These are phyloP conservation scores for Eristalis pertinax DNA, from an alignment of 2,888 invertebrate genomes.

Conservation along the genomic window DNA sequence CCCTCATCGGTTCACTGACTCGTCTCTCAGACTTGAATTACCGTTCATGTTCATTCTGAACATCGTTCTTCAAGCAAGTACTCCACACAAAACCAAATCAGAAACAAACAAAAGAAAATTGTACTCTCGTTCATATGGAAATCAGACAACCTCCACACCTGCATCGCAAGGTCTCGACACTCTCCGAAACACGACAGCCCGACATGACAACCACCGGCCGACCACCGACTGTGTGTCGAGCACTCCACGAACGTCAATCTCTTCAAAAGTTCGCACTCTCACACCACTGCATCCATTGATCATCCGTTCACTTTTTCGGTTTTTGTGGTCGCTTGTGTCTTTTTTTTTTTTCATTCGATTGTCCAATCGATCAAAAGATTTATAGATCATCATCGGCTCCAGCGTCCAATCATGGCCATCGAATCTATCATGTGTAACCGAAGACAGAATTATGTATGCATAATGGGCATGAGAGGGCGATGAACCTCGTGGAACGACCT, in stretches of 20 bases:
- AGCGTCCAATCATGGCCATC: conserved; percentile 14
- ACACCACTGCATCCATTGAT: background rate
- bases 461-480: conserved; percentile 7
- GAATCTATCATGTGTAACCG: conserved; percentile 12
- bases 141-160: background rate
- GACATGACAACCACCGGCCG: background rate
- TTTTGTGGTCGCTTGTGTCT: background rate
- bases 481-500: background rate
- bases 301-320: conserved; percentile 11
- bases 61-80: background rate
- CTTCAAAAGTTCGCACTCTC: background rate
- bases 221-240: background rate
- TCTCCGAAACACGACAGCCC: background rate
- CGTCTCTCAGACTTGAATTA: background rate
- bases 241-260: background rate
- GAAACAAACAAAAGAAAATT: background rate
- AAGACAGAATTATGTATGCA: conserved; percentile 16
- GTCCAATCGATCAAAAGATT: conserved; percentile 25
- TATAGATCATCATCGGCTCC: conserved; percentile 20
- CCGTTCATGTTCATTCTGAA: background rate
- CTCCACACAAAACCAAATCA: background rate
- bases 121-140: background rate
- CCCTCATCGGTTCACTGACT: background rate
- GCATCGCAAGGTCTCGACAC: background rate
- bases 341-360: background rate